A percentile compares a stretch with the other conserved stretches of the same genome.
Evolutionary conservation across 2,888 invertebrate genomes (phyloP).

Genomic region (Candidula unifasciata): DNA sequence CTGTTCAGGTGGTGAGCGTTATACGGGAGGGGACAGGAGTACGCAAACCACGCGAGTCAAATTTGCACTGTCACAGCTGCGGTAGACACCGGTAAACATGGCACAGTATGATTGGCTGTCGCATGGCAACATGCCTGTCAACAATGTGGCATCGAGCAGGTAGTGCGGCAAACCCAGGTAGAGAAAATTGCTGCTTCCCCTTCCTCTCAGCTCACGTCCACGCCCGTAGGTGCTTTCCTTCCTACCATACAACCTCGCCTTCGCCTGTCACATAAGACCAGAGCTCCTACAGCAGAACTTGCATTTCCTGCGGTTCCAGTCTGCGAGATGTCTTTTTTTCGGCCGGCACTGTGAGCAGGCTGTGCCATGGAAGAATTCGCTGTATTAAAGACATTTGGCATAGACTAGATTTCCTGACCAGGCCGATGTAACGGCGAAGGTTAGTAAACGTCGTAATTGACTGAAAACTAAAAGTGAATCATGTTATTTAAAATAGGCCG

Average conservation of each 20-base stretch:
- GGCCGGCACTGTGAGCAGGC: background rate
- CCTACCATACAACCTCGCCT: conserved; percentile 21
- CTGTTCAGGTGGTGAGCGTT: background rate
- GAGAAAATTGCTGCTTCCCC: background rate
- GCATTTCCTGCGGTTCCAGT: conserved; percentile 31
- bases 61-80: conserved; percentile 27
- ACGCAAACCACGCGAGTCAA: background rate
- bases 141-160: conserved; percentile 57
- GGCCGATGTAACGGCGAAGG: background rate
- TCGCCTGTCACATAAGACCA: background rate
- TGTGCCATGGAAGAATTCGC: too few relatives aligned
- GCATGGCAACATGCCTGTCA: conserved; percentile 64
- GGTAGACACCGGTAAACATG: conserved; percentile 51
- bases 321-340: background rate
- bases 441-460: too few relatives aligned
- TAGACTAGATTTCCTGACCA: background rate
- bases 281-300: conserved; percentile 6
- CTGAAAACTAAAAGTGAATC: too few relatives aligned
- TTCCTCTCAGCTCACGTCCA: background rate
- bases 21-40: background rate
- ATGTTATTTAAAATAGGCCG: too few relatives aligned
- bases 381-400: too few relatives aligned
- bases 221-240: background rate
- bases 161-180: conserved; percentile 44
- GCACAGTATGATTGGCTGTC: conserved; percentile 68